Evolutionary conservation across 2,113 vertebrate species (phyloP).

Genomic region (Rhodinocichla rosea): DNA sequence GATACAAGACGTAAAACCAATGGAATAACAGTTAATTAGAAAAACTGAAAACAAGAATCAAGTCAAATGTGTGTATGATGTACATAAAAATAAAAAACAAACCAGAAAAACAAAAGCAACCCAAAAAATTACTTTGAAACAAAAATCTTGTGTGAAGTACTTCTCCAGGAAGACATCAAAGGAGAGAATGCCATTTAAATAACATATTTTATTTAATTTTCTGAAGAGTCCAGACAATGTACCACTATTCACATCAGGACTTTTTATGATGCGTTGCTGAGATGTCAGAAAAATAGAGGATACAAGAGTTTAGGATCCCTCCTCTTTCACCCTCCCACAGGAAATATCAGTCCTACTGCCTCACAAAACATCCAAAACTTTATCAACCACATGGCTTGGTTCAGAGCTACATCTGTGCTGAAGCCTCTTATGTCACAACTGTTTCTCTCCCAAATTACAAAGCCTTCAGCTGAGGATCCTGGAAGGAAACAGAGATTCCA

Average conservation of each 20-base stretch:
- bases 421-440: accelerated
- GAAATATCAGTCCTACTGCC: neutral
- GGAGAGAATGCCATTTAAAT: neutral
- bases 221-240: neutral
- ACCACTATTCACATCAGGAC: neutral
- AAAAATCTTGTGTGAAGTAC: neutral
- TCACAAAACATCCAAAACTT: neutral
- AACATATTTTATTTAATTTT: neutral
- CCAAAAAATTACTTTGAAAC: neutral
- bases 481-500: neutral
- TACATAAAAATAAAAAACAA: neutral
- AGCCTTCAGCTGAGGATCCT: neutral
- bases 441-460: neutral
- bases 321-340: neutral
- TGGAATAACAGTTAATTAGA: neutral
- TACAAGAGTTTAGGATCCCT: neutral
- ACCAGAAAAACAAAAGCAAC: neutral
- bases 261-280: neutral
- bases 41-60: neutral
- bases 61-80: neutral
- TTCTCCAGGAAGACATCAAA: neutral
- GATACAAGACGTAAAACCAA: neutral
- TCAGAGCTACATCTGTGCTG: neutral
- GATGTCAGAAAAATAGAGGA: neutral
- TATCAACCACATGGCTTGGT: neutral